A percentile compares a stretch with the other conserved stretches of the same genome.
phyloP scores from a whole-genome alignment of 1,140 invertebrate genomes.

The Drosophila sturtevanti region DNA sequence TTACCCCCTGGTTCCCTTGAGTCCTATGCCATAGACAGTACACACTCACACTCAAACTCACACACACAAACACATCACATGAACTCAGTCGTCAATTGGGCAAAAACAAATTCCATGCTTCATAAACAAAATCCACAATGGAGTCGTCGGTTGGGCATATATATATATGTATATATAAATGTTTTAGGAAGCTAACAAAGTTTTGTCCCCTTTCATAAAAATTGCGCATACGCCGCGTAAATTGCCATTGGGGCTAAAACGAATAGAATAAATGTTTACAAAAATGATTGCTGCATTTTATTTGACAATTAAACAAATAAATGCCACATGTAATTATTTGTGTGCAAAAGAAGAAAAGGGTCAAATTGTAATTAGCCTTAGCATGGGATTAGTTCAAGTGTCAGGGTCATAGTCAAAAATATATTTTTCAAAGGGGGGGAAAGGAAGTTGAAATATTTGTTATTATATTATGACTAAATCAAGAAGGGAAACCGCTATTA shows the following conservation, averaged over 20 bases:
- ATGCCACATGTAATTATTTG: conserved; percentile 54
- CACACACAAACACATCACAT: not conserved
- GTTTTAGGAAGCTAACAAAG: conserved; percentile 44
- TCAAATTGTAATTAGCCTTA: conserved; percentile 74
- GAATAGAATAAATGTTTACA: conserved; percentile 46
- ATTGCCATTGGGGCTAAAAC: conserved; percentile 41
- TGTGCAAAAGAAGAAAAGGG: conserved; percentile 33
- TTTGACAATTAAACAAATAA: conserved; percentile 59
- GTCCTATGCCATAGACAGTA: no score
- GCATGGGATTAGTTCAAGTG: conserved; percentile 46
- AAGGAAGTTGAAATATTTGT: no score
- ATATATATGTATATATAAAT: no score
- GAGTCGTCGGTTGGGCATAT: conserved; percentile 23
- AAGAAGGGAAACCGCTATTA: no score
- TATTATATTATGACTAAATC: no score
- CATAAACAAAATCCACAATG: conserved; percentile 27
- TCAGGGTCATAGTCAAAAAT: not conserved
- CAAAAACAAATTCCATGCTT: conserved; percentile 22
- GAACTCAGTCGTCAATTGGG: conserved; percentile 27
- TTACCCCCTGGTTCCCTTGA: not conserved
- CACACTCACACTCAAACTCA: no score
- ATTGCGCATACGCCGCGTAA: conserved; percentile 65
- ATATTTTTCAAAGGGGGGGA: no score
- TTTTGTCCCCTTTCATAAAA: conserved; percentile 37
- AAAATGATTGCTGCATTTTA: conserved; percentile 66